Evolutionary conservation across 1,140 invertebrate genomes (phyloP).

Genomic region (Manduca sexta): DNA sequence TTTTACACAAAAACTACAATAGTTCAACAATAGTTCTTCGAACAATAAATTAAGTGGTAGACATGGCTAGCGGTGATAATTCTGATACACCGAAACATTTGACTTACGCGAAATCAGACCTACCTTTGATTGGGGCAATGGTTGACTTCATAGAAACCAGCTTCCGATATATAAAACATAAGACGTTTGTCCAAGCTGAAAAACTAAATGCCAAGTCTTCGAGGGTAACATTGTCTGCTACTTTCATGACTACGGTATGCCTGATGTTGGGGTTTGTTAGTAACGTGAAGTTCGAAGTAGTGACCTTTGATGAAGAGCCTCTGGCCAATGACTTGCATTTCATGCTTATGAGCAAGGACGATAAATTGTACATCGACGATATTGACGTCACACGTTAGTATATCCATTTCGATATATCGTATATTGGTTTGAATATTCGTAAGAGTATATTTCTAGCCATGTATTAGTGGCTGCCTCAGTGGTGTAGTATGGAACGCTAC

Average conservation of each 20-base stretch:
- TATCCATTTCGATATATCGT: not conserved
- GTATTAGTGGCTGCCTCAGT: too few species aligned
- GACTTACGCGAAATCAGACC: slow-evolving; percentile 40
- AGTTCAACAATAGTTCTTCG: too few species aligned
- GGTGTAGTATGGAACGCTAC: too few species aligned
- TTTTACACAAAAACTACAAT: not conserved
- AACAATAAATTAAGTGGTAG: not conserved
- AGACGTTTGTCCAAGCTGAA: slow-evolving; percentile 35
- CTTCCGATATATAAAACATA: slow-evolving; percentile 33
- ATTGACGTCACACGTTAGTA: slow-evolving; percentile 54
- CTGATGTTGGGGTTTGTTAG: slow-evolving; percentile 39
- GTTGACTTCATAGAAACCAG: slow-evolving; percentile 52
- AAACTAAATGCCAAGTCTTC: slow-evolving; percentile 28
- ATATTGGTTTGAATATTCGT: too few species aligned
- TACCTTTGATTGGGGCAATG: slow-evolving; percentile 45
- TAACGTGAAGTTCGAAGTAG: slow-evolving; percentile 59
- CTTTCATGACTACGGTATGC: slow-evolving; percentile 41
- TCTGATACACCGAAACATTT: slow-evolving; percentile 27
- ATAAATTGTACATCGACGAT: slow-evolving; percentile 56
- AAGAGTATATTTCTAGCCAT: too few species aligned
- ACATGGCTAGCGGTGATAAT: slow-evolving; percentile 22
- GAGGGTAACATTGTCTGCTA: slow-evolving; percentile 32
- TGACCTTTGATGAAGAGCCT: slow-evolving; percentile 39
- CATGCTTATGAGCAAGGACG: slow-evolving; percentile 52
- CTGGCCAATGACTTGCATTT: slow-evolving; percentile 50